These are phyloP conservation scores for Iselma pallidipennis DNA, from an alignment of 2,888 invertebrate genomes.

Conservation along the genomic window DNA sequence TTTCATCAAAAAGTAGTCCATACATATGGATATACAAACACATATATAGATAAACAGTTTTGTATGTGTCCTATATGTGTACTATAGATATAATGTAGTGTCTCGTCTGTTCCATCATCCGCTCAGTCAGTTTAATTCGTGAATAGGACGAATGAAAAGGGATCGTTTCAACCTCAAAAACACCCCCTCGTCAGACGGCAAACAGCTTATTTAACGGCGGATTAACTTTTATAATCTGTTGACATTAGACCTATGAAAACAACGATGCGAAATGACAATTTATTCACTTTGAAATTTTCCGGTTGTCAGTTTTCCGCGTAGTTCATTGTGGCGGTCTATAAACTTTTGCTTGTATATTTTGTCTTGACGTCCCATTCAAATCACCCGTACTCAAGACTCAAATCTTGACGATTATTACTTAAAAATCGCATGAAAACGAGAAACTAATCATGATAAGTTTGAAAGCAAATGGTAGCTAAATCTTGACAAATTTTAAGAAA, in stretches of 20 bases:
- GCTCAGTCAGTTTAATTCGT: slow-evolving; percentile 22
- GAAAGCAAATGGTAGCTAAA: background rate
- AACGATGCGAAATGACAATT: background rate
- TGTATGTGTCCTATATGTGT: too few species aligned
- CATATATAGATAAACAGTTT: too few species aligned
- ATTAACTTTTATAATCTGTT: slow-evolving; percentile 55
- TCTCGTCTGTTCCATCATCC: background rate
- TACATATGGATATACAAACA: too few species aligned
- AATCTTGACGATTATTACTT: background rate
- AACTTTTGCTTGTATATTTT: too few species aligned
- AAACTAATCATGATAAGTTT: background rate
- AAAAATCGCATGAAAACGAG: background rate
- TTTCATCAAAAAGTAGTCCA: background rate
- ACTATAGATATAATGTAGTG: background rate
- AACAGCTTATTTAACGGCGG: slow-evolving; percentile 52
- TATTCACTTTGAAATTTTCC: background rate
- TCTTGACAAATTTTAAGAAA: background rate
- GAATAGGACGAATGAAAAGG: slow-evolving; percentile 39
- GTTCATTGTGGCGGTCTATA: too few species aligned
- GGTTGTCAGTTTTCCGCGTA: background rate
- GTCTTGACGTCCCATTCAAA: background rate
- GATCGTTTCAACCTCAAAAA: slow-evolving; percentile 23
- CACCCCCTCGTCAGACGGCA: slow-evolving; percentile 33
- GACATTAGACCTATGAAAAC: slow-evolving; percentile 36
- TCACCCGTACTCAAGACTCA: background rate